These are phyloP conservation scores for Cettia cetti DNA, from an alignment of 2,113 vertebrate species.

Conservation along the genomic window DNA sequence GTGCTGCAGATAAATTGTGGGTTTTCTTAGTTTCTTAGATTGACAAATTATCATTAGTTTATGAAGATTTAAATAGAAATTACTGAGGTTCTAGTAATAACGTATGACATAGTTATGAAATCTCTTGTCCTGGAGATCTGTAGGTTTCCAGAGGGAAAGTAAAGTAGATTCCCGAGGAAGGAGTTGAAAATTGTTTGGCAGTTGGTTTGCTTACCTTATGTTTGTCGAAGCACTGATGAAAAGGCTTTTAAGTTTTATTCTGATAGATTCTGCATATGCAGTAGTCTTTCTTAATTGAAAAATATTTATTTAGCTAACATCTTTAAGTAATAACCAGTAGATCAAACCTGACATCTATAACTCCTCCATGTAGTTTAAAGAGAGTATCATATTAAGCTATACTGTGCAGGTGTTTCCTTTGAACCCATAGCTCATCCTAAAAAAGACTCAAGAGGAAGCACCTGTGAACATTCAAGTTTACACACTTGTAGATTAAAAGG, in stretches of 20 bases:
- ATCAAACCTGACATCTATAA: neutral
- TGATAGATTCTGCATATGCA: neutral
- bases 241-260: neutral
- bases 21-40: neutral
- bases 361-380: neutral
- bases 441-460: conserved; percentile 50
- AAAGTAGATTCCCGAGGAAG: neutral
- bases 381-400: neutral
- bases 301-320: neutral
- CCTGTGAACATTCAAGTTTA: neutral
- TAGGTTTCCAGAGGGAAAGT: neutral
- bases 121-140: neutral
- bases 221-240: neutral
- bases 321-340: neutral
- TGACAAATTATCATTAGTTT: neutral
- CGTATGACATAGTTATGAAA: neutral
- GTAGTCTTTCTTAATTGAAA: neutral
- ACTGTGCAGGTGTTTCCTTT: conserved; percentile 59
- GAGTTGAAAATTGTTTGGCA: neutral
- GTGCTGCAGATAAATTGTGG: neutral
- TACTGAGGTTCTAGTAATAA: neutral
- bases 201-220: neutral
- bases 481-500: neutral
- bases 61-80: neutral
- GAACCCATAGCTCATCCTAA: conserved; percentile 36